A percentile compares a stretch with the other conserved stretches of the same genome.
These are phyloP conservation scores for Drosophila melanica DNA, from an alignment of 1,140 invertebrate species.

Conservation along the genomic window DNA sequence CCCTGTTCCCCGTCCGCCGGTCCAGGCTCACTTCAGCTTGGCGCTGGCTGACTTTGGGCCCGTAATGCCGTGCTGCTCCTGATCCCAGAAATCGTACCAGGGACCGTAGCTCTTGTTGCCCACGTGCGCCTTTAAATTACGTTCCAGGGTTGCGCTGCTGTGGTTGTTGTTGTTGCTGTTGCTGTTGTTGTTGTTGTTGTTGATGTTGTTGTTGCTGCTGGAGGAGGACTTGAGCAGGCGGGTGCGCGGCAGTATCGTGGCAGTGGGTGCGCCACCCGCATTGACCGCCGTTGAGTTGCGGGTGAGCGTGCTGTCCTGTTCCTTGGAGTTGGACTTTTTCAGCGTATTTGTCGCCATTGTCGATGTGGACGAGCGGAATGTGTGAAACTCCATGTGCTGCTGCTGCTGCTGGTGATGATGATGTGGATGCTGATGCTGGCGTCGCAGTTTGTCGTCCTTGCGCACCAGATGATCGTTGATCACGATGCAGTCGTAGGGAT, in stretches of 20 bases:
- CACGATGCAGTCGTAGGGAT: slow-evolving; percentile 90
- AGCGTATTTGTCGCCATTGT: slow-evolving; percentile 59
- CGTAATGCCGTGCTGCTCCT: slow-evolving; percentile 71
- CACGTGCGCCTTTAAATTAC: slow-evolving; percentile 65
- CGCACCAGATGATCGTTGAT: slow-evolving; percentile 89
- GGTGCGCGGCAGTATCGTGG: slow-evolving; percentile 88
- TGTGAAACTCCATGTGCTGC: slow-evolving; percentile 85
- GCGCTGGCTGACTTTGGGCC: slow-evolving; percentile 55
- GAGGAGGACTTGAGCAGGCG: slow-evolving; percentile 85
- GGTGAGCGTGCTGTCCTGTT: slow-evolving; percentile 70
- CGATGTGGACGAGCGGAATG: slow-evolving; percentile 78
- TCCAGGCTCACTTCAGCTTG: slow-evolving; percentile 74
- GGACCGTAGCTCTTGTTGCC: slow-evolving; percentile 90
- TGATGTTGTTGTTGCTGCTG: slow-evolving; percentile 54
- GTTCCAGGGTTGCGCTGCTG: slow-evolving; percentile 71
- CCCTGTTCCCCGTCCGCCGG: slow-evolving; percentile 56
- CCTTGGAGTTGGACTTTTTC: slow-evolving; percentile 68
- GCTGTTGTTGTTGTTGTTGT: slow-evolving; percentile 54
- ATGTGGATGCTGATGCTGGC: slow-evolving; percentile 55
- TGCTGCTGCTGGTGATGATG: slow-evolving; percentile 80
- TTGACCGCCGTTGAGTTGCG: slow-evolving; percentile 65
- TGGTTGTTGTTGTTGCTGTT: slow-evolving; percentile 61
- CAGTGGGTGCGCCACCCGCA: slow-evolving; percentile 73
- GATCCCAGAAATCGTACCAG: slow-evolving; percentile 94
- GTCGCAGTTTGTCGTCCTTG: slow-evolving; percentile 84